Percentiles rank a stretch among this genome's conserved stretches.
phyloP scores from a whole-genome alignment of 2,797 vertebrate species.

The Cryptoprocta ferox region DNA sequence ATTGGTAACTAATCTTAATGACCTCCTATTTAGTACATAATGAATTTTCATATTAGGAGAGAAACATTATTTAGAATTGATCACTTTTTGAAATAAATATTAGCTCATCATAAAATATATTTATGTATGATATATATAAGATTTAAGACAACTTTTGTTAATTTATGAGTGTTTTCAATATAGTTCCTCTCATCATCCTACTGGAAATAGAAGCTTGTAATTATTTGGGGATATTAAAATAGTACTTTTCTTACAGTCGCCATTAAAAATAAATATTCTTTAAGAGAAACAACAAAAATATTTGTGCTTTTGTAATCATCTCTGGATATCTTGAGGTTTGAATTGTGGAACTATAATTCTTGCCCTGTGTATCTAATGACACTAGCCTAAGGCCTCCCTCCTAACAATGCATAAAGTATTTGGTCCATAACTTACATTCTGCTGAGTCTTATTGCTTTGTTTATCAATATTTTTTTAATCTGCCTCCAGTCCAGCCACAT shows the following conservation, averaged over 20 bases:
- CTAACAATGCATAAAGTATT: neutral
- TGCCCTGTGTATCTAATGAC: slow-evolving; percentile 25
- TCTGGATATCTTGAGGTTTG: slow-evolving; percentile 25
- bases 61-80: neutral
- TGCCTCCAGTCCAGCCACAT: neutral
- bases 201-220: neutral
- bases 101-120: neutral
- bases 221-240: neutral
- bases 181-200: slow-evolving; percentile 2
- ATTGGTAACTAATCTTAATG: neutral
- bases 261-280: neutral
- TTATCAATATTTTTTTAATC: slow-evolving; percentile 18
- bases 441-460: slow-evolving; percentile 30
- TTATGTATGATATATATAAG: neutral
- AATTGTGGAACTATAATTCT: slow-evolving; percentile 55
- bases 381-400: neutral
- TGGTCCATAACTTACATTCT: slow-evolving; percentile 39
- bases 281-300: slow-evolving; percentile 40
- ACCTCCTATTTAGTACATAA: neutral
- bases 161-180: neutral
- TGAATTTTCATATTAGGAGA: neutral
- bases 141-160: neutral
- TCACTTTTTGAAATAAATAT: neutral
- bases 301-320: neutral
- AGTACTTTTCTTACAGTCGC: neutral